Base-by-base conservation (phyloP, 1,140 invertebrate genomes). In the Acromyrmex heyeri region DNA sequence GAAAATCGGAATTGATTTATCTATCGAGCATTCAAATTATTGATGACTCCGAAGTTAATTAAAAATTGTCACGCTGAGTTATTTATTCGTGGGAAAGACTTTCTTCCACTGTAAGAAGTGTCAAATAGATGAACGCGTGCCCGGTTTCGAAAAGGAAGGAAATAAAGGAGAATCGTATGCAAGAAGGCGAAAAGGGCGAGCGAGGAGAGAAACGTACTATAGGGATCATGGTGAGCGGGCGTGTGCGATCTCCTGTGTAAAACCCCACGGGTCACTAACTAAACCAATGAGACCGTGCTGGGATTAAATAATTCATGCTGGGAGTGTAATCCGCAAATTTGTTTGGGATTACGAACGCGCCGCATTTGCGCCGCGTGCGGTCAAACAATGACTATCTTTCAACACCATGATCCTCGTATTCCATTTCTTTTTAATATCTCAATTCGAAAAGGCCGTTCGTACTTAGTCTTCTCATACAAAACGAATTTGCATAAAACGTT, bases 251-350 rank as follows among this genome's bases (percentile, higher is more conserved):
- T 91, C 87, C 87, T 85, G 75, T 88, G 88, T 86, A 89, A 89
- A 88, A 93, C 89, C 90, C 92, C 87, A 91, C 90, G 91, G 91
- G 92, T 93, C 92, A 91, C 93, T 93, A 93, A 93, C 93, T 93
- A 93, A 93, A 93, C 93, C 93, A 93, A 92, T 93, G 91, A 93
- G 91, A 91, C 90, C 92, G 92, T 93, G 92, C 92, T 92, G 93
- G 92, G 93, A 94, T 93, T 93, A 94, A 94, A 94, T 93, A 94
- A 94, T 94, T 94, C 93, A 93, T 91, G 94, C 94, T 94, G 92
- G 81, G 94, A 93, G 91, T 91, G 92, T 94, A 94, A 95, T 94
- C 93, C 93, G 94, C 93, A 94, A 94, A 94, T 94, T 93, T 93
- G 94, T 93, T 93, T 93, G 91, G 93, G 93, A 94, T 94, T 94